A percentile compares a stretch with the other conserved stretches of the same genome.
Conservation (phyloP, 1,140 invertebrate genomes). For the Bombus affinis region DNA sequence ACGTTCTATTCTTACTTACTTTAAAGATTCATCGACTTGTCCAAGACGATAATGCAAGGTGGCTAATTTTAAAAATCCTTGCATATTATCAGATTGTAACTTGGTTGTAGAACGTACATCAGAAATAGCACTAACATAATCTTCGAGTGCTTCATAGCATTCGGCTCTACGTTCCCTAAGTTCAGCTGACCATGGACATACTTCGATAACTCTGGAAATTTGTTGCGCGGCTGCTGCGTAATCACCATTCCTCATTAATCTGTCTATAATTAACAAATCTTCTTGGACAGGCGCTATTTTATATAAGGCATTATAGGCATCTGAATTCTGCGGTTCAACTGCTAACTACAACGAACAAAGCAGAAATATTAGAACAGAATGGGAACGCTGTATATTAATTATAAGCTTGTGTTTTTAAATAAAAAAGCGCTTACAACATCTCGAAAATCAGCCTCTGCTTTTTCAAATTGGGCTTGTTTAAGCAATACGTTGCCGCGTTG, state of each 20-base stretch:
- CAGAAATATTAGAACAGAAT: not conserved
- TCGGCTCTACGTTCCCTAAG: constrained; percentile 94
- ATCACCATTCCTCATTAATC: constrained; percentile 87
- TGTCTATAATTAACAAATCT: constrained; percentile 84
- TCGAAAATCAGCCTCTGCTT: constrained; percentile 92
- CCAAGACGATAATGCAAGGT: constrained; percentile 94
- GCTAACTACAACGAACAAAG: constrained; percentile 84
- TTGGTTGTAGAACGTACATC: constrained; percentile 96
- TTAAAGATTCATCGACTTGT: constrained; percentile 94
- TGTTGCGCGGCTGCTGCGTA: constrained; percentile 87
- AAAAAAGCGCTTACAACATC: constrained; percentile 88
- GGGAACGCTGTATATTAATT: not conserved
- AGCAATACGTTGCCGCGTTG: constrained; percentile 94
- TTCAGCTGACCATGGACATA: constrained; percentile 94
- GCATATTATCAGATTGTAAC: constrained; percentile 95
- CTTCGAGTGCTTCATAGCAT: constrained; percentile 90
- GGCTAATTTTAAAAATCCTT: constrained; percentile 93
- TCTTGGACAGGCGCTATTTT: constrained; percentile 86
- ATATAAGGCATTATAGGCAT: constrained; percentile 87
- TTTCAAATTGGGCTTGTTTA: constrained; percentile 93
- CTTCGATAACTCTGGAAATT: constrained; percentile 90
- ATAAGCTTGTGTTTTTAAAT: not conserved
- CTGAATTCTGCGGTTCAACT: constrained; percentile 89
- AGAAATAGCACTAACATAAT: constrained; percentile 93
- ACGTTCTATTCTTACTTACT: constrained; percentile 82